Percentiles rank a stretch among this genome's conserved stretches.
phyloP scores from a whole-genome alignment of 1,140 invertebrate species.

The Pomacea maculata region DNA sequence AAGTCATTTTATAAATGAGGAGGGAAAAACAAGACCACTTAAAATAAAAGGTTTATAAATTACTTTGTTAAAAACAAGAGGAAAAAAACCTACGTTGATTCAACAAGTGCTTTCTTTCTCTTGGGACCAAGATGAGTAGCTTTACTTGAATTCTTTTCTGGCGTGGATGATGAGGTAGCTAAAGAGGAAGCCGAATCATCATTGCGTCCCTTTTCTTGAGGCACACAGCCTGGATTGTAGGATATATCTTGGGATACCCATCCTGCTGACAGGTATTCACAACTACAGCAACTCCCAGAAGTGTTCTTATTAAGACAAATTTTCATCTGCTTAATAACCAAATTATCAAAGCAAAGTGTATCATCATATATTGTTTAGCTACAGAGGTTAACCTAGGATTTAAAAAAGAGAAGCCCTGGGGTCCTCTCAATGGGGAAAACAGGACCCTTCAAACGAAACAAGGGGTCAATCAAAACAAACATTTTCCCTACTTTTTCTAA shows the following conservation, averaged over 20 bases:
- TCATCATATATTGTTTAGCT: no score
- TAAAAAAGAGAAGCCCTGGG: no score
- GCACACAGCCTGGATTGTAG: conserved; percentile 11
- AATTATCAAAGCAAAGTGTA: no score
- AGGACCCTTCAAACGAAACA: no score
- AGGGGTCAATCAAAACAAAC: no score
- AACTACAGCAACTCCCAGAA: no score
- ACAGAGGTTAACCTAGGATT: no score
- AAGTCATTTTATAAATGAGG: not conserved
- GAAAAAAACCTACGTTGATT: conserved; percentile 8
- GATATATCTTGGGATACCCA: conserved; percentile 13
- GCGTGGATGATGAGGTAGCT: not conserved
- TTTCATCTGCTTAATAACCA: no score
- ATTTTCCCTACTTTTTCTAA: no score
- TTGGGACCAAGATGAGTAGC: not conserved
- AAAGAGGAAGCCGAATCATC: not conserved
- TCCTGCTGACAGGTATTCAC: not conserved
- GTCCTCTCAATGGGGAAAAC: no score
- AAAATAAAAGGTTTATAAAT: not conserved
- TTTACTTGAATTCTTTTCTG: not conserved
- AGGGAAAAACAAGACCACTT: not conserved
- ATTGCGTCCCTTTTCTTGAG: not conserved
- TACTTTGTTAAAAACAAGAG: not conserved
- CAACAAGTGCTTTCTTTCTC: conserved; percentile 19
- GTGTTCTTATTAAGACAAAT: no score